Base-by-base conservation (phyloP, 2,888 invertebrate species). In the Patella ulyssiponensis region DNA sequence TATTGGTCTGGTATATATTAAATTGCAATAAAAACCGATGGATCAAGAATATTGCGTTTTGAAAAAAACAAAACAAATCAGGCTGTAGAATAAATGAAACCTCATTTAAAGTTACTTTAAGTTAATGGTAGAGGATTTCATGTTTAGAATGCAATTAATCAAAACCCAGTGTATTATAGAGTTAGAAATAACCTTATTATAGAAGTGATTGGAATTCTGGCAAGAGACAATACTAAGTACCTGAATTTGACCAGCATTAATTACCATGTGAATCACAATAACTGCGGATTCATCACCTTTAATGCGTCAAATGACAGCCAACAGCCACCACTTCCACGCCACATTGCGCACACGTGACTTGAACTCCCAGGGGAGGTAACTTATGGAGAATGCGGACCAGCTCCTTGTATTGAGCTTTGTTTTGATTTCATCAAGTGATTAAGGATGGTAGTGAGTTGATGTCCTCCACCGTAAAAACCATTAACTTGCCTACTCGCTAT, bases 301-400 rank as follows among this genome's bases (percentile, higher is more conserved):
- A 64, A 64, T 64, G 64, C 20, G 20, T 15, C 23, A 64, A 64
- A 64, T 64, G 64, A 64, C 75, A 17, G 77, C 15, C 70, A 71
- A 17, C 77, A 5, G 74, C 77, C 27, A 77, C 71, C 44, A 44
- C 79, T 70, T 77, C 80, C 23, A 74, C 81, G 17, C 69, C 73
- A 64, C 64, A 64, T 64, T 64, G 64, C 20, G 23, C 64, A 64
- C 64, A 64, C 64, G 64, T 64, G 64, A 20, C 23, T 64, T 2
- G 11, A 11, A 23, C 20, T 64, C 64, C 23, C 64, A 64, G 23
- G 64, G 64, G 64, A 64, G 64, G 64, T 64, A 64, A 64, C 64
- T 64, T 23, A 64, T 64, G 20, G 64, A 64, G 23, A 64, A 20
- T 64, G 64, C 23, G 20, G 64, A 64, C 64, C 23, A 23, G 64